A percentile compares a stretch with the other conserved stretches of the same genome.
These are phyloP conservation scores for Diadromus collaris DNA, from an alignment of 2,888 invertebrate genomes.

Conservation along the genomic window DNA sequence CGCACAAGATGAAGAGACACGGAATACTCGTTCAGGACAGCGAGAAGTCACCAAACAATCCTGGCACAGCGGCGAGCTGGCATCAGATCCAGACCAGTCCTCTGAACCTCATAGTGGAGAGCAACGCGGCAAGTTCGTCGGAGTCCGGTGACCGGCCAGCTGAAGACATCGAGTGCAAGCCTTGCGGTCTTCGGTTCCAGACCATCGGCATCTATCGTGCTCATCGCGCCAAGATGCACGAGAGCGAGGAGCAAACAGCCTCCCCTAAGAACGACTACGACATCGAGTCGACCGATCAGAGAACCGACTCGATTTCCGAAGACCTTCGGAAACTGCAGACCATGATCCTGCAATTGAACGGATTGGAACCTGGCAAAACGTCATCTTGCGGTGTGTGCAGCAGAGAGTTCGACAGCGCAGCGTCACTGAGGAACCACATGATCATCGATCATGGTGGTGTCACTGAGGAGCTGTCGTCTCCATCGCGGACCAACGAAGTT, in stretches of 20 bases:
- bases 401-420: conserved; percentile 87
- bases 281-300: conserved; percentile 79
- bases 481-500: conserved; percentile 75
- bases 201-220: conserved; percentile 77
- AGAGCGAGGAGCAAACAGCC: conserved; percentile 68
- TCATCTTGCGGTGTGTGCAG: conserved; percentile 86
- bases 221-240: conserved; percentile 75
- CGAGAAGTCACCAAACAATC: conserved; percentile 81
- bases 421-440: conserved; percentile 86
- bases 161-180: conserved; percentile 81
- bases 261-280: conserved; percentile 72
- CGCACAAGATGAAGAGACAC: conserved; percentile 96
- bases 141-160: conserved; percentile 81
- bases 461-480: conserved; percentile 70
- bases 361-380: conserved; percentile 84
- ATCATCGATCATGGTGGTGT: conserved; percentile 84
- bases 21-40: conserved; percentile 87
- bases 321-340: conserved; percentile 94
- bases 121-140: conserved; percentile 79
- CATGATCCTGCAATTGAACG: conserved; percentile 94
- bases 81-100: conserved; percentile 88
- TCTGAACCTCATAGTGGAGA: conserved; percentile 88
- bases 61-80: conserved; percentile 73
- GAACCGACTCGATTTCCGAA: conserved; percentile 87
- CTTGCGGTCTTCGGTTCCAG: conserved; percentile 82